Conservation (phyloP, 2,113 vertebrate genomes). For the Zapus hudsonius region DNA sequence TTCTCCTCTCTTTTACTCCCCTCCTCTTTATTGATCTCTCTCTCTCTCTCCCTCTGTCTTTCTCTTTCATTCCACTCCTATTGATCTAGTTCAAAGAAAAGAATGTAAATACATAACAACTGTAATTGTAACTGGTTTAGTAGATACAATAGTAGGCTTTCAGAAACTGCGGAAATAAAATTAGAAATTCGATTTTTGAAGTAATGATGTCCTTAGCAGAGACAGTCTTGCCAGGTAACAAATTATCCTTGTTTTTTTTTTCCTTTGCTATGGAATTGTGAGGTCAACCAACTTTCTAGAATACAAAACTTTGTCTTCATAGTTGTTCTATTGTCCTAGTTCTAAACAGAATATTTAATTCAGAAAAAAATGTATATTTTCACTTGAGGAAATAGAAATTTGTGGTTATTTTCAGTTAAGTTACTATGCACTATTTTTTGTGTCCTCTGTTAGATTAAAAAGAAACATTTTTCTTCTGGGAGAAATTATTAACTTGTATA, state of each 20-base stretch:
- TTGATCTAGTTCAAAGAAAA: slow-evolving; percentile 22
- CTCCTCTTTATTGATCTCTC: neutral
- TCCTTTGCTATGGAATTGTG: neutral
- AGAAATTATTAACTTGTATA: neutral
- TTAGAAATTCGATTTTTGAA: neutral
- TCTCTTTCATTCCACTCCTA: neutral
- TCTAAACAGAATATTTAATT: slow-evolving; percentile 40
- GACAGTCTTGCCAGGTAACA: neutral
- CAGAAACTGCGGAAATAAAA: neutral
- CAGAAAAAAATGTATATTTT: neutral
- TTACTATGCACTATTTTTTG: neutral
- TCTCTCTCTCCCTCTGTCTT: neutral
- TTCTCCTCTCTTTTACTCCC: too few species aligned
- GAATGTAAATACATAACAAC: neutral
- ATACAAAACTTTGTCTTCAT: neutral
- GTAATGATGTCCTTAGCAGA: neutral
- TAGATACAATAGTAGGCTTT: neutral
- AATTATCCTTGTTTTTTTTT: neutral
- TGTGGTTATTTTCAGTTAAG: neutral
- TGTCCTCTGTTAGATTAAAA: slow-evolving; percentile 18
- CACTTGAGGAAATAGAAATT: neutral
- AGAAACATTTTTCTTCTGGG: neutral
- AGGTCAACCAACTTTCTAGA: neutral
- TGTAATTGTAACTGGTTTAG: neutral
- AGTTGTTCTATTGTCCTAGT: neutral